These are phyloP conservation scores for Channa striata DNA, from an alignment of 2,797 vertebrate genomes.

Conservation along the genomic window DNA sequence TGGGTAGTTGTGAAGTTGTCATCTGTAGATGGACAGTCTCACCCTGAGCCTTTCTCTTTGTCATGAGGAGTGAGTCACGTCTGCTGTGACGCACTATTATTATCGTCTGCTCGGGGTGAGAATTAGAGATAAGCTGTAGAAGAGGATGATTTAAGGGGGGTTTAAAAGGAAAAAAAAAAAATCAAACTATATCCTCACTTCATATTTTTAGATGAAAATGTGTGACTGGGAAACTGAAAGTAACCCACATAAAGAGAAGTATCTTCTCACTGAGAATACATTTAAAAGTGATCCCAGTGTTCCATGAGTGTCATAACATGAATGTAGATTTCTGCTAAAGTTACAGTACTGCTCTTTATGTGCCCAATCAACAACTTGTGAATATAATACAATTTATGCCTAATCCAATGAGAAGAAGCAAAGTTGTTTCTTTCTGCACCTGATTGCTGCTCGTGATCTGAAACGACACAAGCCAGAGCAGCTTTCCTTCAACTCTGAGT, in stretches of 20 bases:
- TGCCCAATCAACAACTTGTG: background rate
- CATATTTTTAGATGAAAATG: constrained; percentile 13
- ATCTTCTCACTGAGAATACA: background rate
- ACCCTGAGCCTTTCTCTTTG: constrained; percentile 43
- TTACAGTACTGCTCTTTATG: background rate
- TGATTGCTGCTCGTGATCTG: constrained; percentile 2
- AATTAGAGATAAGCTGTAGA: constrained; percentile 60
- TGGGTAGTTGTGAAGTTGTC: constrained; percentile 63
- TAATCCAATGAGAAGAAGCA: no score
- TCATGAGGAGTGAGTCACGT: constrained; percentile 74
- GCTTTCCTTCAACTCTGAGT: background rate
- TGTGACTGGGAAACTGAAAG: constrained; percentile 4
- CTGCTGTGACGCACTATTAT: constrained; percentile 74
- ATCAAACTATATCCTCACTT: constrained; percentile 6
- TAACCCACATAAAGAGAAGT: background rate
- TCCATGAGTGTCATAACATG: background rate
- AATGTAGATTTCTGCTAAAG: background rate
- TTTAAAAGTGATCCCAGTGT: background rate
- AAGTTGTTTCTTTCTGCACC: background rate
- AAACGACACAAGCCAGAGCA: constrained; percentile 1
- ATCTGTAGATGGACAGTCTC: constrained; percentile 62
- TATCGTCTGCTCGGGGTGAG: constrained; percentile 55
- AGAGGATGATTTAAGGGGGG: constrained; percentile 39
- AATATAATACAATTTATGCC: background rate
- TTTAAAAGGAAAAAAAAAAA: constrained; percentile 25